A percentile compares a stretch with the other conserved stretches of the same genome.
phyloP scores from a whole-genome alignment of 2,888 invertebrate species.

The Bhutanitis thaidina region DNA sequence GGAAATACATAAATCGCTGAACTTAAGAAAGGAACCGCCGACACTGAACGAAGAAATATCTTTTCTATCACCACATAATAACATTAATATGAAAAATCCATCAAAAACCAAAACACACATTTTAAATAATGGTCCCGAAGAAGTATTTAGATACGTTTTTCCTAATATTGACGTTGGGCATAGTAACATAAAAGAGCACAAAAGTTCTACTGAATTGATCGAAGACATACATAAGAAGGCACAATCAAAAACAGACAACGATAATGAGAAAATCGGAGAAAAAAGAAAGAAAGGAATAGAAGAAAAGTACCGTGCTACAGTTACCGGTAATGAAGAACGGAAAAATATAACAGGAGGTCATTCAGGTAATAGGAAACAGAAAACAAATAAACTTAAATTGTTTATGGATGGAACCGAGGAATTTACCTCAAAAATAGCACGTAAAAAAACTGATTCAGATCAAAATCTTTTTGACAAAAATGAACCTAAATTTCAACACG shows the following conservation, averaged over 20 bases:
- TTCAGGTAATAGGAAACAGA: too few relatives aligned
- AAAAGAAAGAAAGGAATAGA: conserved; percentile 20
- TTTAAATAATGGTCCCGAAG: conserved; percentile 25
- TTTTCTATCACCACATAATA: neutral
- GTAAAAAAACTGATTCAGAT: neutral
- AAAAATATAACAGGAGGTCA: too few relatives aligned
- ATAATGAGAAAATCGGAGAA: too few relatives aligned
- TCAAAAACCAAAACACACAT: conserved; percentile 16
- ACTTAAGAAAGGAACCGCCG: neutral
- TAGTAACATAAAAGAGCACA: conserved; percentile 19
- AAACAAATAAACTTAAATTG: too few relatives aligned
- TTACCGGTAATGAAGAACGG: too few relatives aligned
- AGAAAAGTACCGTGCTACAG: conserved; percentile 8
- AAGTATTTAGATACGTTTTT: conserved; percentile 47
- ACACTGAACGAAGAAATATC: neutral
- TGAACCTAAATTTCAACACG: neutral
- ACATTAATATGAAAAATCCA: conserved; percentile 23
- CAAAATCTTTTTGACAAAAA: neutral
- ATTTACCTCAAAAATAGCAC: too few relatives aligned
- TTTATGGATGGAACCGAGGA: too few relatives aligned
- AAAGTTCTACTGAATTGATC: conserved; percentile 50
- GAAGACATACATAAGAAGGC: conserved; percentile 35
- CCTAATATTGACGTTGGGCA: conserved; percentile 27
- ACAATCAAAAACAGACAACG: too few relatives aligned
- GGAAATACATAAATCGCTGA: neutral